Conservation (phyloP, 1,140 invertebrate species). For the Phortica variegata region DNA sequence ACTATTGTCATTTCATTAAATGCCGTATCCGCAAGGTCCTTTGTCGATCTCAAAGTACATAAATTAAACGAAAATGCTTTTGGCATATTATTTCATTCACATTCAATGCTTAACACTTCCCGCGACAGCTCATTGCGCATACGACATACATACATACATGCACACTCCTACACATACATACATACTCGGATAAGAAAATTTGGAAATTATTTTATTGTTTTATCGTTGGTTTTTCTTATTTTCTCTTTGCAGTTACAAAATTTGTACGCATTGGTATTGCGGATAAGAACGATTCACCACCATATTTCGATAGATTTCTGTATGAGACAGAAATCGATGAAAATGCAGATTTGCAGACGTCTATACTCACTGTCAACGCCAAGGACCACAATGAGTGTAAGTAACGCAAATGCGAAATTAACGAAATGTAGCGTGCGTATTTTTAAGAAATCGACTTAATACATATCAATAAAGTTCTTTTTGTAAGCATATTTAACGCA, state of each 20-base stretch:
- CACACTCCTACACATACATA: not conserved
- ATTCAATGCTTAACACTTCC: not conserved
- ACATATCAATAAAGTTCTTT: no score
- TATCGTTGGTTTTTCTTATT: conserved; percentile 10
- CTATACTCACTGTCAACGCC: conserved; percentile 69
- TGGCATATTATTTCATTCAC: not conserved
- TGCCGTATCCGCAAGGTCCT: not conserved
- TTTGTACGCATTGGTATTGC: conserved; percentile 61
- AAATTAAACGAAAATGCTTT: not conserved
- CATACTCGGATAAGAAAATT: not conserved
- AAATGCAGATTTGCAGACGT: conserved; percentile 69
- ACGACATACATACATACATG: conserved; percentile 10
- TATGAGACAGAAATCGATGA: conserved; percentile 72
- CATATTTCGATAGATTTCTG: conserved; percentile 69
- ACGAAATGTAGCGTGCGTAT: no score
- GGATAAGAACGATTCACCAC: conserved; percentile 71
- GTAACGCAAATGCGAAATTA: no score
- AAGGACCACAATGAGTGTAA: conserved; percentile 70
- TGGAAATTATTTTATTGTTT: conserved; percentile 18
- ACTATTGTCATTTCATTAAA: conserved; percentile 44
- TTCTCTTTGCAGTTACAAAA: conserved; percentile 59
- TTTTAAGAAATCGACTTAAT: no score
- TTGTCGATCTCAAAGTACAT: not conserved
- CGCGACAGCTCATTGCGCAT: not conserved
- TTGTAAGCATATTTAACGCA: conserved; percentile 1